phyloP scores from a whole-genome alignment of 2,888 invertebrate species.

The Dryobotodes eremita region DNA sequence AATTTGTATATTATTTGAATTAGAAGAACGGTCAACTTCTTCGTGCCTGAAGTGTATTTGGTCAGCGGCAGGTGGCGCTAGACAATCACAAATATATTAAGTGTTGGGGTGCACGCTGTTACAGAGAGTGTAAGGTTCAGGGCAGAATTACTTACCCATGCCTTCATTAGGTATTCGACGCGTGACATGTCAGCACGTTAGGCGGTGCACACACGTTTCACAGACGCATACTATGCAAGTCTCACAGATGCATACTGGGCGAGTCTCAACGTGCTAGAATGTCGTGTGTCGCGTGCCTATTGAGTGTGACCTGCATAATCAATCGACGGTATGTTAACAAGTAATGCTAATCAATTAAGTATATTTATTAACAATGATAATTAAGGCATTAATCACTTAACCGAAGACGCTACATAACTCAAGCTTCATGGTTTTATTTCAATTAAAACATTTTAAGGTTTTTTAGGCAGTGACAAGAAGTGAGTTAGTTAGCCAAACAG shows the following conservation, averaged over 20 bases:
- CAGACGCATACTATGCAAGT: conserved; percentile 36
- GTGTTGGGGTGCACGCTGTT: not conserved
- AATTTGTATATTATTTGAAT: not conserved
- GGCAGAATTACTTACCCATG: conserved; percentile 20
- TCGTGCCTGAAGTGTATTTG: not conserved
- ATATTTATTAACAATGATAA: not conserved
- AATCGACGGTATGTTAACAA: conserved; percentile 9
- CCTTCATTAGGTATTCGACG: conserved; percentile 41
- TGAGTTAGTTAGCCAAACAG: not conserved
- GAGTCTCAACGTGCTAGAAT: conserved; percentile 51
- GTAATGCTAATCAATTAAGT: not conserved
- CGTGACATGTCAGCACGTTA: conserved; percentile 39
- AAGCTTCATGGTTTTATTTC: too few relatives aligned
- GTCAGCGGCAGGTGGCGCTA: not conserved
- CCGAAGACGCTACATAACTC: too few relatives aligned
- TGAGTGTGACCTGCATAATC: conserved; percentile 62
- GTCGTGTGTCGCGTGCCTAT: conserved; percentile 40
- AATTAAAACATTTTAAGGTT: too few relatives aligned
- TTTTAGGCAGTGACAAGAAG: not conserved
- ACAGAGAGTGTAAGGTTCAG: not conserved
- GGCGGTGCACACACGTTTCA: conserved; percentile 19
- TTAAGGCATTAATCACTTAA: not conserved
- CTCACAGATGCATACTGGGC: conserved; percentile 38
- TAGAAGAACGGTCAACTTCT: not conserved
- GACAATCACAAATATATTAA: not conserved